A percentile compares a stretch with the other conserved stretches of the same genome.
phyloP scores from a whole-genome alignment of 1,140 invertebrate species.

The Drosophila repleta region DNA sequence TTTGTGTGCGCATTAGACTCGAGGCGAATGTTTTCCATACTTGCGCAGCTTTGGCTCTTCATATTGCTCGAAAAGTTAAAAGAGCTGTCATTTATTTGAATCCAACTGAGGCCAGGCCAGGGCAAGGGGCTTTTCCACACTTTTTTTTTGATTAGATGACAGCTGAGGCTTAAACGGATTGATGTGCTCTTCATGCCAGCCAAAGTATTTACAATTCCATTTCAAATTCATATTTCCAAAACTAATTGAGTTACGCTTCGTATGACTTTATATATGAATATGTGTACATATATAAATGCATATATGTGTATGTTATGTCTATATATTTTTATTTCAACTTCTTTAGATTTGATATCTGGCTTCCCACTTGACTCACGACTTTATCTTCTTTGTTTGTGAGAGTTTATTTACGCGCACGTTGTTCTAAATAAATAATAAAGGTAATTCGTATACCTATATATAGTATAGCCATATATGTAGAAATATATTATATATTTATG shows the following conservation, averaged over 20 bases:
- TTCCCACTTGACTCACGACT: constrained; percentile 18
- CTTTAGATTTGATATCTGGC: constrained; percentile 15
- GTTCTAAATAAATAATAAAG: constrained; percentile 43
- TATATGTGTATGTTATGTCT: not conserved
- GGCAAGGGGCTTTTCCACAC: constrained; percentile 32
- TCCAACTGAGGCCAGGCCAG: constrained; percentile 11
- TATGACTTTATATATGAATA: not conserved
- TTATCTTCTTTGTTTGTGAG: constrained; percentile 41
- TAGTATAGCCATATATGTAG: not conserved
- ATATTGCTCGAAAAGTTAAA: constrained; percentile 34
- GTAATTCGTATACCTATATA: constrained; percentile 10
- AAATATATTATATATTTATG: not conserved
- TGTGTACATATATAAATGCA: not conserved
- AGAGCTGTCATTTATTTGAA: constrained; percentile 47
- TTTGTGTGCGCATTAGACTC: constrained; percentile 2
- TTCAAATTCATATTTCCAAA: not conserved
- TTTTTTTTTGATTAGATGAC: constrained; percentile 56
- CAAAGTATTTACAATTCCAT: not conserved
- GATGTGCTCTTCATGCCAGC: constrained; percentile 11
- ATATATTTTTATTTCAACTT: constrained; percentile 24
- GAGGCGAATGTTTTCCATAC: constrained; percentile 41
- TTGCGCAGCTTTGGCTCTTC: constrained; percentile 36
- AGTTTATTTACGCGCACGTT: constrained; percentile 37
- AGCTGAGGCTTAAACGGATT: constrained; percentile 35
- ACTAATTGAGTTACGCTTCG: constrained; percentile 1